Evolutionary conservation across 2,797 vertebrate genomes (phyloP), one percentile per base, ranked within the genome.

Genomic region (Streptopelia turtur): DNA sequence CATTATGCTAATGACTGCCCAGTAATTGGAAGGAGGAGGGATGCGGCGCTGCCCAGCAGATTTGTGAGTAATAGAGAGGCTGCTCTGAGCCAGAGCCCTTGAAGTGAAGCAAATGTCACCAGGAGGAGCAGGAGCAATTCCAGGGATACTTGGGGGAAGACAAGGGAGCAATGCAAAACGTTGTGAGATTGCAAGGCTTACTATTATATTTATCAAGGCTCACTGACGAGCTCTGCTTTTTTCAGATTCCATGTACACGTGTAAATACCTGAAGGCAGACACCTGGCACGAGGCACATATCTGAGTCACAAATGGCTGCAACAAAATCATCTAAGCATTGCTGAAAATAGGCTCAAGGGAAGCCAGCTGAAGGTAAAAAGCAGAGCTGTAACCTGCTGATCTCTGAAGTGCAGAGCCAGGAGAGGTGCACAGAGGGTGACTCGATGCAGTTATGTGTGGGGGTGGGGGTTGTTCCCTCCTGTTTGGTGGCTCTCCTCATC

Each of bases 261-360:
- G 53, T 72, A 88, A 92, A 85, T 69, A 94, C 57, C 61, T 17
- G 75, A 91, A 91, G 76, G 80, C 82, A 93, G 92, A 79, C 76
- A 78, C 55, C 31, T 88, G 85, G 84, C 45, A 52, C 1, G 1
- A 82, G 35, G 28, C 55, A 16, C 27, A 30, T 74, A 81, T 85
- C 65, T 83, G 71, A 93, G 61, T 63, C 72, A 78, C 16, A n/a
- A 83, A 59, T 13, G 50, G 12, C 55, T 92, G 59, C 61, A 61
- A 83, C 7, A 66, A 39, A 87, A 92, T 82, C 65, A 47, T 47
- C 13, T 30, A n/a, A 87, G 59, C 20, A 7, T 41, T 83, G 43
- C 50, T 86, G 16, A n/a, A 69, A 87, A 87, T 57, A 30, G 12
- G 39, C 61, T 88, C 41, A 77, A 70, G 69, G 84, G 65, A 87